Conservation (phyloP, 2,113 vertebrate genomes). For the Heptranchias perlo region DNA sequence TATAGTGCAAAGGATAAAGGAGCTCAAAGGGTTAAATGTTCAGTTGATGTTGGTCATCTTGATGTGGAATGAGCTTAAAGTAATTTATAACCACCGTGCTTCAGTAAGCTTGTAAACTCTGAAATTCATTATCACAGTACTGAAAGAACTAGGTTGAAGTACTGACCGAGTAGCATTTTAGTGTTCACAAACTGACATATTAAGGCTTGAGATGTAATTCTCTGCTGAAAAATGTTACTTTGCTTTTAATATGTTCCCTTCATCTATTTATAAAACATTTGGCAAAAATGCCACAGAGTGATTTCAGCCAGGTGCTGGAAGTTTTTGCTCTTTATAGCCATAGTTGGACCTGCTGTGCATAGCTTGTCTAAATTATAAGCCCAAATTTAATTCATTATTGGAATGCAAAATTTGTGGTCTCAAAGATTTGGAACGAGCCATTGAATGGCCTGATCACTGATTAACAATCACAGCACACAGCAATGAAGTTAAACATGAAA, state of each 20-base stretch:
- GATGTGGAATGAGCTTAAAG: not conserved
- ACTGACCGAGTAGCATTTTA: not conserved
- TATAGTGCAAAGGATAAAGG: not conserved
- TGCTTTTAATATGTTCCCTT: not conserved
- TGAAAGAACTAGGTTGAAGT: no score
- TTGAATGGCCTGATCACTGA: not conserved
- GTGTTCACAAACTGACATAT: not conserved
- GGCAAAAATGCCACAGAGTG: not conserved
- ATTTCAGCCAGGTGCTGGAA: not conserved
- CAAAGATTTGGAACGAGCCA: not conserved
- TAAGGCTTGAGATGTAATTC: not conserved
- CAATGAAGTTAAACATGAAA: conserved; percentile 11
- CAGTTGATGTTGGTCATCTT: not conserved
- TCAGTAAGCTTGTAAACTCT: not conserved
- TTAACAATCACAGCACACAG: not conserved
- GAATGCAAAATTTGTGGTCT: no score
- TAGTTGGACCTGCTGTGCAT: not conserved
- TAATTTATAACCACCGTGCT: not conserved
- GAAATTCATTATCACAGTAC: not conserved
- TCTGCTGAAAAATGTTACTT: not conserved
- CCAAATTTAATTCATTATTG: not conserved
- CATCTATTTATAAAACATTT: not conserved
- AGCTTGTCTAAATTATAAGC: not conserved
- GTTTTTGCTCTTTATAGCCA: not conserved
- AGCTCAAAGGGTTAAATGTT: not conserved